Evolutionary conservation across 2,797 vertebrate species (phyloP), one percentile per base, ranked within the genome.

Genomic region (Periophthalmus magnuspinnatus): DNA sequence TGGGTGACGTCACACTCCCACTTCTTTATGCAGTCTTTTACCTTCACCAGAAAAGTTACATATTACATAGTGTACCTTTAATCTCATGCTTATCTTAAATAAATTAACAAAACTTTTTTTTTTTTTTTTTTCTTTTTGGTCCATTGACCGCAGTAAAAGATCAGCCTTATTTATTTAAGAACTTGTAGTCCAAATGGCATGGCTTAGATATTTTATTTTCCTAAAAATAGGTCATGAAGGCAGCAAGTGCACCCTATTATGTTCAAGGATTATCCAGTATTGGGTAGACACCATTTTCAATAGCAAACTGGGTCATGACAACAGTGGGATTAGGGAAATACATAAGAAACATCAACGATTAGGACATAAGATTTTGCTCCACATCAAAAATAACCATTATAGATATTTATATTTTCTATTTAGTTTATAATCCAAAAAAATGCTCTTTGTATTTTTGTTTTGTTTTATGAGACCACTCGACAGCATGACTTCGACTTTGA

Each of bases 271-370:
- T 90, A 88, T 66, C 69, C 86, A 83, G 77, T 81, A 79, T 75
- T 74, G 80, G 76, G 68, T 82, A 83, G 86, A 86, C 76, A 82
- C 60, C 67, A 77, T 84, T 87, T 84, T 79, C 79, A 84, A 75
- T 75, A 41, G 58, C 54, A 78, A 91, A 91, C 70, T 91, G 63
- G 87, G 89, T 90, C 88, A 91, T 72, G 73, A 71, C 66, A 87
- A 88, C 73, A 83, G 74, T 50, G 24, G 84, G 88, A 89, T 91
- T 87, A 89, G 79, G 63, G 61, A 85, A 90, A 86, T 87, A 83
- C 85, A 87, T 81, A 81, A 77, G 76, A 85, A 87, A 86, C 70
- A 79, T 63, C 82, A 80, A 76, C 79, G 68, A 88, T 72, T 80
- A 67, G 72, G 57, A 69, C 69, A 36, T 65, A 68, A 89, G 67